Conservation (phyloP, 2,888 invertebrate species). For the Drosophila formosana region DNA sequence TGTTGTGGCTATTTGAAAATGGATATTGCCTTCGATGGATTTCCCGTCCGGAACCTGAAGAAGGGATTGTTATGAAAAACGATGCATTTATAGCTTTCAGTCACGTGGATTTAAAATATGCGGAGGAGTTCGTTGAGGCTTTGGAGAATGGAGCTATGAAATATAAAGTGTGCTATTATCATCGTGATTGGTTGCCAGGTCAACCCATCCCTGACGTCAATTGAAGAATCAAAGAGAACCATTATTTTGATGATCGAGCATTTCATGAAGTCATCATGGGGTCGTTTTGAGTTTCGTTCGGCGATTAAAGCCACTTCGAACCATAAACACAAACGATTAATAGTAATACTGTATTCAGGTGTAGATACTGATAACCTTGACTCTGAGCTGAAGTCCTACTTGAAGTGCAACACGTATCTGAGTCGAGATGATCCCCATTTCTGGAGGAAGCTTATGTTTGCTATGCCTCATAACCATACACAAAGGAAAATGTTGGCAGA, state of each 20-base stretch:
- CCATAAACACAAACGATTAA: conserved; percentile 38
- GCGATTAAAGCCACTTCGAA: conserved; percentile 39
- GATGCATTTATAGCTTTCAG: background rate
- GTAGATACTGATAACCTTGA: conserved; percentile 31
- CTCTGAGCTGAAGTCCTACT: conserved; percentile 31
- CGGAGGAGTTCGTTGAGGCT: background rate
- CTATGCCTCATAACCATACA: conserved; percentile 35
- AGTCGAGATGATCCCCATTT: conserved; percentile 34
- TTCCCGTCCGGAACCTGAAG: background rate
- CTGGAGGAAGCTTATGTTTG: conserved; percentile 39
- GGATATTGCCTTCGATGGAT: background rate
- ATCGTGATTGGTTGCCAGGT: conserved; percentile 18
- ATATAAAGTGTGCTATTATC: background rate
- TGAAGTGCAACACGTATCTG: conserved; percentile 44
- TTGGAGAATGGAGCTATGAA: background rate
- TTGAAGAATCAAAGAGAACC: conserved; percentile 32
- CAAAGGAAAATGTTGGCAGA: too few species aligned
- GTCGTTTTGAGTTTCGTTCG: conserved; percentile 40
- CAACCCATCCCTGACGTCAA: conserved; percentile 36
- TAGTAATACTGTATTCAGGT: conserved; percentile 45
- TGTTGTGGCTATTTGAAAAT: background rate
- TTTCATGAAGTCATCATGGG: conserved; percentile 43
- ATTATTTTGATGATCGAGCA: conserved; percentile 40
- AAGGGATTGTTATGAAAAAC: background rate
- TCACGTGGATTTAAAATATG: background rate